Percentiles rank a stretch among this genome's conserved stretches.
Evolutionary conservation across 2,113 vertebrate genomes (phyloP).

Genomic region (Etheostoma spectabile): DNA sequence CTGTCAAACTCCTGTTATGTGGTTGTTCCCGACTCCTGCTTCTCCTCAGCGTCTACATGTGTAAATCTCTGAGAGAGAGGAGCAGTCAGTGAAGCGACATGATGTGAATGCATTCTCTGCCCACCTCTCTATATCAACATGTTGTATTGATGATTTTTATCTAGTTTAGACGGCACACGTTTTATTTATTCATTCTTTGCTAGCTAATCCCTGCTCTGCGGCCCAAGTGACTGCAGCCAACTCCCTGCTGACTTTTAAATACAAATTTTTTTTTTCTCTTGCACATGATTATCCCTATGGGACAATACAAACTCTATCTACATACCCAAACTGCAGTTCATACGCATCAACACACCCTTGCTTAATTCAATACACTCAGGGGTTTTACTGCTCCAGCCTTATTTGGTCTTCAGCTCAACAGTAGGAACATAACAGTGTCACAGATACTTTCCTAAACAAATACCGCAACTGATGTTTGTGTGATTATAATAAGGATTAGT

Average conservation of each 20-base stretch:
- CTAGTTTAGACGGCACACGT: neutral
- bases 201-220: neutral
- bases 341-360: too few species aligned
- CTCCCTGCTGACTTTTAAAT: neutral
- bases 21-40: constrained; percentile 34
- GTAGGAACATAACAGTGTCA: too few species aligned
- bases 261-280: too few species aligned
- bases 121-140: constrained; percentile 11
- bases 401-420: too few species aligned
- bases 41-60: constrained; percentile 51
- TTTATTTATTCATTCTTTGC: constrained; percentile 30
- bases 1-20: constrained; percentile 67
- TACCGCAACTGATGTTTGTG: neutral
- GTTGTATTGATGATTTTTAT: constrained; percentile 32
- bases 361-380: too few species aligned
- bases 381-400: too few species aligned
- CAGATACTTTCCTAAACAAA: neutral
- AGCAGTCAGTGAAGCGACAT: constrained; percentile 19
- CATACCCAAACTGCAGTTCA: too few species aligned
- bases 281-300: too few species aligned
- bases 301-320: too few species aligned
- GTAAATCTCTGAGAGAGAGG: constrained; percentile 50
- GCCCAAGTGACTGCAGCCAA: constrained; percentile 7
- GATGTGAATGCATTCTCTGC: constrained; percentile 47
- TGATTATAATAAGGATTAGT: too few species aligned